Base-by-base conservation (phyloP, 1,140 invertebrate genomes). In the Dendrolimus punctatus region DNA sequence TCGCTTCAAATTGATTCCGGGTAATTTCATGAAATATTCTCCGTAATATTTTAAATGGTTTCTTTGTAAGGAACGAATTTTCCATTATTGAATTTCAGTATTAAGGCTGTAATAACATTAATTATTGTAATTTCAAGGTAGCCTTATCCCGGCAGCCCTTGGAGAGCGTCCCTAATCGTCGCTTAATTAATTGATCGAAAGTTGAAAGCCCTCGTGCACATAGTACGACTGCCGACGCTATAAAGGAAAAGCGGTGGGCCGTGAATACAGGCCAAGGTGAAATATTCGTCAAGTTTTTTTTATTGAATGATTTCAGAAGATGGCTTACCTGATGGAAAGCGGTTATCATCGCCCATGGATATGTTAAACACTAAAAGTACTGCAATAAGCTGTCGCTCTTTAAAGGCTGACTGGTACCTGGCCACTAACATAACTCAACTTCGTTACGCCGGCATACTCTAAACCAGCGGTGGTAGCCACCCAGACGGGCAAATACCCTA, bases 101-200 rank as follows among this genome's bases (percentile, higher is more conserved):
- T 73, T 62, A 69, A 59, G 68, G 41, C 53, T 55, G 58, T 76
- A 77, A 77, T 74, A 74, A 71, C 71, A 75, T 80, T 78, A 66
- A 76, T 78, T 80, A 76, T 71, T 71, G 69, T 80, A 71, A 76
- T 81, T 74, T 64, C 62, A 62, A 67, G 54, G 58, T 69, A 61
- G 63, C 66, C 64, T 73, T 73, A 72, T 68, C 67, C 62, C 58
- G 23, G 23, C 36, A 54, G 62, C 62, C 68, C 70, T 68, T 46
- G 43, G 64, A 67, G 74, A 65, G 73, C 54, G 66, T 69, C 62
- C 64, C 61, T 76, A 79, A 80, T 82, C 73, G 79, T 76, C 70
- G 73, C 60, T 68, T 82, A 85, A 85, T 85, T 85, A 85, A 85
- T 85, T 82, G 82, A 85, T 85, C 73, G 82, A 80, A 81, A 81